Conservation (phyloP, 35 echinoderm and acorn worm genomes). For the Hemicentrotus pulcherrimus region DNA sequence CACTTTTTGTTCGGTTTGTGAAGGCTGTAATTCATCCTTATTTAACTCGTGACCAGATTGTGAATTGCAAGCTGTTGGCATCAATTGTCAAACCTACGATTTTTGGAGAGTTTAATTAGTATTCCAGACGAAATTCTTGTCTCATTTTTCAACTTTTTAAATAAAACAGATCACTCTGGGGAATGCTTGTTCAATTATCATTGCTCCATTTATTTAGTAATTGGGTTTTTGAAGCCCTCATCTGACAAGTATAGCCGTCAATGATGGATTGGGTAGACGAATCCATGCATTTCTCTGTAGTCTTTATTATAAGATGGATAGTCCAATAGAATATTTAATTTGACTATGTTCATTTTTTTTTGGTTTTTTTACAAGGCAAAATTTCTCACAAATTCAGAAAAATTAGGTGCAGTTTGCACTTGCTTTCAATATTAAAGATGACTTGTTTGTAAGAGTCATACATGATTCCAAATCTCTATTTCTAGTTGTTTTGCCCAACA, state of each 20-base stretch:
- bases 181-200: constrained; percentile 12
- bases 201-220: background rate
- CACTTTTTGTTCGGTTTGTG: background rate
- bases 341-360: too few species aligned
- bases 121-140: background rate
- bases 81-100: background rate
- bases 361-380: too few species aligned
- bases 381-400: too few species aligned
- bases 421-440: too few species aligned
- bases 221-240: background rate
- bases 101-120: background rate
- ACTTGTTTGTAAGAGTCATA: too few species aligned
- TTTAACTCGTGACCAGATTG: background rate
- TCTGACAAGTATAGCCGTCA: background rate
- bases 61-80: background rate
- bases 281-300: background rate
- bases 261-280: background rate
- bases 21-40: background rate
- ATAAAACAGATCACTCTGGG: background rate
- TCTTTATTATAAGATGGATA: background rate
- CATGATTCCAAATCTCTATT: too few species aligned
- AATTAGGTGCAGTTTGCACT: too few species aligned
- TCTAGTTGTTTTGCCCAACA: too few species aligned
- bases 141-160: background rate
- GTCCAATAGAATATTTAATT: too few species aligned